Evolutionary conservation across 2,888 invertebrate genomes (phyloP), one percentile per base, ranked within the genome.

Genomic region (Plagiodera versicolora): DNA sequence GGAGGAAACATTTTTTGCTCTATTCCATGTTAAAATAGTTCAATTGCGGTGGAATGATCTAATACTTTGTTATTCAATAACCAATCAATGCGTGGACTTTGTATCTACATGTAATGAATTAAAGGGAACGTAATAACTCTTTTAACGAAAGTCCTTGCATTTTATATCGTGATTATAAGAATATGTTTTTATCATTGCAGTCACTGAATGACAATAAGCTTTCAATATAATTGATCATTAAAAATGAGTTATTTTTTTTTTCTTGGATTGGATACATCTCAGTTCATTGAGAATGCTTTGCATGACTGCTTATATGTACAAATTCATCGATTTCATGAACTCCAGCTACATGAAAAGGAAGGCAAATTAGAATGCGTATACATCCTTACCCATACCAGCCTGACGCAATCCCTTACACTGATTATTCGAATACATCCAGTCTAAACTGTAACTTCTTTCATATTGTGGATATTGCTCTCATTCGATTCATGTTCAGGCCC

Each of bases 1-100:
- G n/a, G n/a, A n/a, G n/a, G n/a, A n/a, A n/a, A n/a, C 24, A 3
- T 24, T 6, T 24, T 24, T 5, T 24, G 24, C 24, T 6, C 24
- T 24, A 6, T 24, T 47, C 9, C 17, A 8, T 18, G 20, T 8
- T 28, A 24, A n/a, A 30, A 49, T 14, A 3, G 39, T 11, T 24
- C 10, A 53, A 44, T 44, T 16, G 24, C 9, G 24, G 28, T 44
- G 1, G 28, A 44, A 53, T 48, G 39, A 49, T 35, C 24, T 30
- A 35, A 49, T 44, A 19, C 17, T 9, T 49, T 18, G 45, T 56
- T 45, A 61, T 47, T 52, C 39, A 39, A 39, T 39, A 39, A 45
- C 14, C 16, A 50, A 57, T 44, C 32, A 58, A 62, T 54, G 53
- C 39, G 48, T 60, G 64, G 62, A 66, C 64, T 66, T 66, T 63